Percentiles rank a stretch among this genome's conserved stretches.
These are phyloP conservation scores for Linnaemya vulpina DNA, from an alignment of 2,888 invertebrate species.

Conservation along the genomic window DNA sequence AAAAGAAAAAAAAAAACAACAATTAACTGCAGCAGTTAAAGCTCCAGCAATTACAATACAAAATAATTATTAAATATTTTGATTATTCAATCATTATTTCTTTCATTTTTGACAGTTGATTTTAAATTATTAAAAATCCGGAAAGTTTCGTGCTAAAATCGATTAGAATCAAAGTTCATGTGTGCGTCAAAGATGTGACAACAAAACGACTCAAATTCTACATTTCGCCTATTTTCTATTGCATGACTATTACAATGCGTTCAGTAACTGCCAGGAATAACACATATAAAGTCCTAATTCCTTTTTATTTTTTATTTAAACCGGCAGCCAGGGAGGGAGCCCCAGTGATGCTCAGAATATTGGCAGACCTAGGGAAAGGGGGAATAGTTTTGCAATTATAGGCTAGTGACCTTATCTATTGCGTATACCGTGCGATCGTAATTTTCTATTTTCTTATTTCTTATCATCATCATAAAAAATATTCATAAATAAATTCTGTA, in stretches of 20 bases:
- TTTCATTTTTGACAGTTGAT: slow-evolving; percentile 5
- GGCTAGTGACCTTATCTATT: no score
- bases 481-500: slow-evolving; percentile 50
- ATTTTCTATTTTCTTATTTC: slow-evolving; percentile 20
- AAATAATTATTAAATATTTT: not conserved
- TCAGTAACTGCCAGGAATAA: not conserved
- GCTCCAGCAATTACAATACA: not conserved
- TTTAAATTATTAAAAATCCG: not conserved
- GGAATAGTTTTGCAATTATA: no score
- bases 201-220: not conserved
- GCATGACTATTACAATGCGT: not conserved
- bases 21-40: slow-evolving; percentile 33
- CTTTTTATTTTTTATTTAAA: no score
- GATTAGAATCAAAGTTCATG: not conserved
- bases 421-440: not conserved
- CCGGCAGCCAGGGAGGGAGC: no score
- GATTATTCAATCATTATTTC: slow-evolving; percentile 6
- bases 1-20: slow-evolving; percentile 36
- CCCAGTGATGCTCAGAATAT: no score
- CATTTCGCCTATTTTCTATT: not conserved
- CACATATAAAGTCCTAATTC: no score
- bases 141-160: not conserved
- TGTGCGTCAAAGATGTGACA: not conserved
- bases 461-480: slow-evolving; percentile 52
- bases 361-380: no score